phyloP scores from a whole-genome alignment of 2,888 invertebrate genomes.

The Galerucella pusilla region DNA sequence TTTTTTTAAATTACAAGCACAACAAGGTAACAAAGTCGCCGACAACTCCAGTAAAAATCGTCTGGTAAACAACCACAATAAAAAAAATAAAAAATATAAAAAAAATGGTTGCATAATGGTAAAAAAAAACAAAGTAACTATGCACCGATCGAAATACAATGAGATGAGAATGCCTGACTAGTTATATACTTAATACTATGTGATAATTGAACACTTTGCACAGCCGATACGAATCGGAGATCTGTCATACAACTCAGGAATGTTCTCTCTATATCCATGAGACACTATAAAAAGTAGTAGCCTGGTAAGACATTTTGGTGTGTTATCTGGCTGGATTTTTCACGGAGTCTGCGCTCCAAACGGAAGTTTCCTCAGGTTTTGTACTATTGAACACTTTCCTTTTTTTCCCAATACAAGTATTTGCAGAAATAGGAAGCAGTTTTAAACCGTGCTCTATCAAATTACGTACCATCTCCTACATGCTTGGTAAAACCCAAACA shows the following conservation, averaged over 20 bases:
- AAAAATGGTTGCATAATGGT: slow-evolving; percentile 31
- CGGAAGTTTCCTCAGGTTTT: background rate
- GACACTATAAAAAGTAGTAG: background rate
- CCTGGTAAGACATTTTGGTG: background rate
- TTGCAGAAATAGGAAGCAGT: slow-evolving; percentile 46
- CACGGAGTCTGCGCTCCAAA: background rate
- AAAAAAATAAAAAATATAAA: slow-evolving; percentile 19
- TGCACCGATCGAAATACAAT: slow-evolving; percentile 28
- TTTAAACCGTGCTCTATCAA: slow-evolving; percentile 50
- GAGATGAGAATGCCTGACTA: slow-evolving; percentile 42
- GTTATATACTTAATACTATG: slow-evolving; percentile 37
- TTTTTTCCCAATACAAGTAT: background rate
- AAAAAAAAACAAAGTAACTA: slow-evolving; percentile 31
- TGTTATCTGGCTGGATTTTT: background rate
- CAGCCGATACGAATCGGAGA: slow-evolving; percentile 63
- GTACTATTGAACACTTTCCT: background rate
- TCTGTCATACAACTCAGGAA: slow-evolving; percentile 45
- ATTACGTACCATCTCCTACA: slow-evolving; percentile 21
- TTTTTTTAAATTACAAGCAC: slow-evolving; percentile 4
- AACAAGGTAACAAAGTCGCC: slow-evolving; percentile 13
- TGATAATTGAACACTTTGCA: slow-evolving; percentile 62
- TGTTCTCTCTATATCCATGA: slow-evolving; percentile 15
- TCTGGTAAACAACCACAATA: slow-evolving; percentile 33
- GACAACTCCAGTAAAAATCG: slow-evolving; percentile 6
- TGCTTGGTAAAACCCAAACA: slow-evolving; percentile 42